phyloP scores from a whole-genome alignment of 2,113 vertebrate species.

The Burhinus bistriatus region DNA sequence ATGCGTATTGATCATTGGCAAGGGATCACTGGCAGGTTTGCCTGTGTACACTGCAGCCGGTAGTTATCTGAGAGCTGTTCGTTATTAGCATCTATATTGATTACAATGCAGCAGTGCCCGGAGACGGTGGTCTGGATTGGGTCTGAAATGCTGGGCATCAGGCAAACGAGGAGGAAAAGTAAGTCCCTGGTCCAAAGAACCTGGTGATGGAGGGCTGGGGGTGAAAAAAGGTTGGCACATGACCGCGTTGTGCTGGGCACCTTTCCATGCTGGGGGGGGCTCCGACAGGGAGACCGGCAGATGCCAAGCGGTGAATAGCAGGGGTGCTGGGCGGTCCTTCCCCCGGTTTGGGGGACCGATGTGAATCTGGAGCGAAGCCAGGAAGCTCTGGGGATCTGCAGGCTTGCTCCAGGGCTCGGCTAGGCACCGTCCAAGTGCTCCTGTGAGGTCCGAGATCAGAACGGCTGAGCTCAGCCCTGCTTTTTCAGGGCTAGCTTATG shows the following conservation, averaged over 20 bases:
- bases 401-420: accelerated
- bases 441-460: background rate
- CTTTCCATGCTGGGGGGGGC: background rate
- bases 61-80: background rate
- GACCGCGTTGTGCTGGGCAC: background rate
- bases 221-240: background rate
- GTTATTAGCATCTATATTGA: constrained; percentile 27
- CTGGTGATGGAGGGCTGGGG: background rate
- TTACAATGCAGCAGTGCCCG: constrained; percentile 4
- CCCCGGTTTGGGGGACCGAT: accelerated
- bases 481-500: background rate
- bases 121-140: background rate
- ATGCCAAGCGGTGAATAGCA: background rate
- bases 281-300: accelerated
- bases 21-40: constrained; percentile 11
- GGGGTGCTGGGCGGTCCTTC: background rate
- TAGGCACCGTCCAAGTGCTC: background rate
- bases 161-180: background rate
- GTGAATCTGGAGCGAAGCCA: background rate
- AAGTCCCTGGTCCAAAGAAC: background rate
- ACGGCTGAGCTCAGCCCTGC: background rate
- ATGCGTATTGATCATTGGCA: background rate
- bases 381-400: background rate
- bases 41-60: background rate
- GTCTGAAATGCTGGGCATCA: background rate